phyloP scores from a whole-genome alignment of 2,888 invertebrate species.

The Clanis bilineata region DNA sequence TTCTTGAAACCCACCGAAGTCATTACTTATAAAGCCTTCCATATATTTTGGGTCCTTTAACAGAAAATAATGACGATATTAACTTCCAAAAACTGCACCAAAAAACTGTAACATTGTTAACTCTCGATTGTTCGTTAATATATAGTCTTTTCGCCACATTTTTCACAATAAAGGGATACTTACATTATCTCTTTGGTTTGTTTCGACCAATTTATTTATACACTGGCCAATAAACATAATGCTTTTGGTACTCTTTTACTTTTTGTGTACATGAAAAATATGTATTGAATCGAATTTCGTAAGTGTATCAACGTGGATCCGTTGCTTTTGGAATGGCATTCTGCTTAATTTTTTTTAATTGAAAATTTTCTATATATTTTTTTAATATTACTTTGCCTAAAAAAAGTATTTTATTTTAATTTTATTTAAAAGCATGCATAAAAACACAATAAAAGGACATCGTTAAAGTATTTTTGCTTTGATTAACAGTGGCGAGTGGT shows the following conservation, averaged over 20 bases:
- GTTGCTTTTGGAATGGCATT: conserved; percentile 14
- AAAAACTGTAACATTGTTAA: not conserved
- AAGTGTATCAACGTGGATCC: conserved; percentile 56
- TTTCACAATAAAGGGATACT: conserved; percentile 55
- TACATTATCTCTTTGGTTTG: conserved; percentile 57
- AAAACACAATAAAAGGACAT: no score
- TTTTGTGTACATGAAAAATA: conserved; percentile 46
- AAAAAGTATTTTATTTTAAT: no score
- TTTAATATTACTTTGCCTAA: no score
- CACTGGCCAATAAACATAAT: conserved; percentile 67
- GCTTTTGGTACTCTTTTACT: conserved; percentile 44
- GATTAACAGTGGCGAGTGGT: no score
- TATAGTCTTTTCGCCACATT: conserved; percentile 42
- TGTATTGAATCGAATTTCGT: conserved; percentile 56
- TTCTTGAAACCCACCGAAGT: no score
- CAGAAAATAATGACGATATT: not conserved
- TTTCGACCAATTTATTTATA: conserved; percentile 65
- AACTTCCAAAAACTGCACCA: not conserved
- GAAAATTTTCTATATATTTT: no score
- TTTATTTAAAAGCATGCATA: no score
- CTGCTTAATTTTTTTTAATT: not conserved
- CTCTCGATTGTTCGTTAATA: conserved; percentile 34
- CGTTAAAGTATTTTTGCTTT: no score
- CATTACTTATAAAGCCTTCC: not conserved
- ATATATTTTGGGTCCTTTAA: not conserved